phyloP scores from a whole-genome alignment of 2,113 vertebrate genomes.

The Cichladusa arquata region DNA sequence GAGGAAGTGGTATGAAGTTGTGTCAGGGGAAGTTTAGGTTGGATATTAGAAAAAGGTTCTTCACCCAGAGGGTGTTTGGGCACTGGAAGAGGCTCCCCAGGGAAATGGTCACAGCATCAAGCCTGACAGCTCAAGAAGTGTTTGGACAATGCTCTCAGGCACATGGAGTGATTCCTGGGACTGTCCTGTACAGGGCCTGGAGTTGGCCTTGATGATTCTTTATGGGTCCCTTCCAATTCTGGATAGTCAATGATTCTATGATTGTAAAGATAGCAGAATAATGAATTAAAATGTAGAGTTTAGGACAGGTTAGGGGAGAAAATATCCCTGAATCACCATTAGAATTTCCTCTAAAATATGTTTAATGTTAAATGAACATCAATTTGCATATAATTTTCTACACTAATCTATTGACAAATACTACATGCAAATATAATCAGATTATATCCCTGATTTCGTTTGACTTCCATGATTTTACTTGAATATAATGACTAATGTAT shows the following conservation, averaged over 20 bases:
- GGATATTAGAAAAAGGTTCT: neutral
- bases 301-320: neutral
- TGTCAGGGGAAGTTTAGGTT: neutral
- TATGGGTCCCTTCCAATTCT: neutral
- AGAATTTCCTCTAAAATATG: neutral
- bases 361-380: neutral
- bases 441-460: neutral
- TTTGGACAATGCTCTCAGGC: neutral
- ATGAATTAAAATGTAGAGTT: neutral
- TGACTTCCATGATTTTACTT: neutral
- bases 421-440: neutral
- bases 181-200: neutral
- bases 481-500: neutral
- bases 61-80: fast-evolving
- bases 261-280: neutral
- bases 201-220: neutral
- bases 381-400: neutral
- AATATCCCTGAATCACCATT: neutral
- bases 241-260: neutral
- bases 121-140: fast-evolving
- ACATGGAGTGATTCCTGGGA: too few relatives aligned
- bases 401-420: neutral
- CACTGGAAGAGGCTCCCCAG: neutral
- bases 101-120: neutral
- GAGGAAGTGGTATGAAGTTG: neutral